phyloP scores from a whole-genome alignment of 2,888 invertebrate genomes.

The Taphrorychus bicolor region DNA sequence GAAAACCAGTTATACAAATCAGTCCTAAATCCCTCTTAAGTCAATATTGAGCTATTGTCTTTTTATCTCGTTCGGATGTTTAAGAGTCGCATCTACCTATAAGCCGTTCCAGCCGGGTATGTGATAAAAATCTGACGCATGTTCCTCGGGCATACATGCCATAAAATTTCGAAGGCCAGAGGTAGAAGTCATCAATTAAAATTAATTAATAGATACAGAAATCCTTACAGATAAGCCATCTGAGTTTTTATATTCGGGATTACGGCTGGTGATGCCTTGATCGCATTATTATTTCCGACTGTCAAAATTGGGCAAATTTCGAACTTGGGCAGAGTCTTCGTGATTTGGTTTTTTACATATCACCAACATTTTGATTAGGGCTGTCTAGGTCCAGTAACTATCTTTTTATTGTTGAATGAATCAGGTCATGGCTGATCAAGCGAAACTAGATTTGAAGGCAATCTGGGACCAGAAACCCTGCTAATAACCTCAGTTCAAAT shows the following conservation, averaged over 20 bases:
- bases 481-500: too few relatives aligned
- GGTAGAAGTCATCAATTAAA: slow-evolving; percentile 39
- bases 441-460: too few relatives aligned
- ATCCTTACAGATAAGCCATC: slow-evolving; percentile 28
- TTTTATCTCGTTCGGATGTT: slow-evolving; percentile 26
- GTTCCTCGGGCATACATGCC: slow-evolving; percentile 18
- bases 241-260: slow-evolving; percentile 11
- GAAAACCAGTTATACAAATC: slow-evolving; percentile 22
- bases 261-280: background rate
- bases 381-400: too few relatives aligned
- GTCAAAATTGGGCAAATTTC: too few relatives aligned
- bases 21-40: slow-evolving; percentile 10
- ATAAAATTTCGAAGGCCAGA: slow-evolving; percentile 23
- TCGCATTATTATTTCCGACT: background rate
- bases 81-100: slow-evolving; percentile 30
- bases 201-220: slow-evolving; percentile 39
- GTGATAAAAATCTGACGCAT: slow-evolving; percentile 34
- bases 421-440: too few relatives aligned
- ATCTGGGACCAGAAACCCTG: too few relatives aligned
- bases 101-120: slow-evolving; percentile 18
- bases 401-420: too few relatives aligned
- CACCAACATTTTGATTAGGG: too few relatives aligned
- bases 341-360: too few relatives aligned
- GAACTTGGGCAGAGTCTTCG: too few relatives aligned
- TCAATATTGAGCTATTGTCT: slow-evolving; percentile 32